These are phyloP conservation scores for Lutraria lutraria DNA, from an alignment of 2,888 invertebrate species.

Conservation along the genomic window DNA sequence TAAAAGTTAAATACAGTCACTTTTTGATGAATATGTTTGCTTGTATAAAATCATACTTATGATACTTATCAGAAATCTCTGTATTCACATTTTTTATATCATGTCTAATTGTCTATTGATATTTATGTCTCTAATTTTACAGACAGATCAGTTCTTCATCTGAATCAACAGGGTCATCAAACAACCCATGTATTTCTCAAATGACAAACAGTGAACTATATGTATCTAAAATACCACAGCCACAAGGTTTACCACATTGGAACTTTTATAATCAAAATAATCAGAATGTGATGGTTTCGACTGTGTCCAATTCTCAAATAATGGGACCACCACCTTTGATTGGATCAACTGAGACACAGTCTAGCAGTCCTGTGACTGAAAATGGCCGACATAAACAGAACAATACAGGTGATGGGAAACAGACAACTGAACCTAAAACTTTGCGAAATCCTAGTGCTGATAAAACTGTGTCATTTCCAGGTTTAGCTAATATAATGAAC, in stretches of 20 bases:
- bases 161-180: background rate
- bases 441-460: constrained; percentile 24
- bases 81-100: no score
- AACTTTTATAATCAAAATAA: constrained; percentile 25
- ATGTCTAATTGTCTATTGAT: no score
- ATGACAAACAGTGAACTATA: background rate
- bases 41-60: no score
- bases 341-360: constrained; percentile 30
- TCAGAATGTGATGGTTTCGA: constrained; percentile 34
- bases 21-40: no score
- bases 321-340: constrained; percentile 42
- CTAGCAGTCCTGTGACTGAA: constrained; percentile 28
- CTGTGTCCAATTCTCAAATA: constrained; percentile 39
- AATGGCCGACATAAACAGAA: constrained; percentile 48
- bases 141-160: background rate
- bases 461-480: constrained; percentile 43
- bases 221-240: background rate
- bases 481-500: constrained; percentile 59
- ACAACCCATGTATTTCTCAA: background rate
- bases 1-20: no score
- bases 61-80: no score
- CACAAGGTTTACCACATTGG: background rate
- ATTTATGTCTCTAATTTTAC: no score
- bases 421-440: constrained; percentile 22
- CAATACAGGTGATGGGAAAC: constrained; percentile 27